A percentile compares a stretch with the other conserved stretches of the same genome.
These are phyloP conservation scores for Gobionotothen gibberifrons DNA, from an alignment of 2,797 vertebrate genomes.

Conservation along the genomic window DNA sequence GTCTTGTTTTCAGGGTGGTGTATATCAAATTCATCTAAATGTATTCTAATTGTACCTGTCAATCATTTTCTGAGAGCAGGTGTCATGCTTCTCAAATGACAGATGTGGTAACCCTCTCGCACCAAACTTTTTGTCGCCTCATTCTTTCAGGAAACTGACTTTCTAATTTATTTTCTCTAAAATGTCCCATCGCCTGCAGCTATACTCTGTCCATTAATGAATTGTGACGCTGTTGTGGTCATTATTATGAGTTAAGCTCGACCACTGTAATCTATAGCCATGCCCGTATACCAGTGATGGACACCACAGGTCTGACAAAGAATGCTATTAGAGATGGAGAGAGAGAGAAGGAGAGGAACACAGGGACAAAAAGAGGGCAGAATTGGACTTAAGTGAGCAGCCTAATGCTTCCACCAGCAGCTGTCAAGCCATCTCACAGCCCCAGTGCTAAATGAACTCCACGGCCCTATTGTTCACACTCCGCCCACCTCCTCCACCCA, in stretches of 20 bases:
- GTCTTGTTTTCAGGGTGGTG: slow-evolving; percentile 34
- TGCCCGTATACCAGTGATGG: slow-evolving; percentile 23
- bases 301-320: slow-evolving; percentile 42
- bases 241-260: slow-evolving; percentile 22
- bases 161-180: slow-evolving; percentile 38
- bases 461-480: slow-evolving; percentile 55
- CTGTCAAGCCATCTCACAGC: slow-evolving; percentile 66
- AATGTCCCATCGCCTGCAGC: slow-evolving; percentile 39
- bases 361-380: slow-evolving; percentile 40
- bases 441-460: slow-evolving; percentile 73
- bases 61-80: slow-evolving; percentile 45
- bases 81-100: slow-evolving; percentile 39
- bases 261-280: slow-evolving; percentile 22
- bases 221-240: slow-evolving; percentile 52
- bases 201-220: slow-evolving; percentile 38
- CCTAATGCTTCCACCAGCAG: slow-evolving; percentile 70
- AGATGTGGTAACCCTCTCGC: slow-evolving; percentile 8
- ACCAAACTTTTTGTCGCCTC: slow-evolving; percentile 37
- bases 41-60: slow-evolving; percentile 43
- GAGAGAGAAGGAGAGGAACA: slow-evolving; percentile 19
- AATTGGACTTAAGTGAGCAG: slow-evolving; percentile 66
- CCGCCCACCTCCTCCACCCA: slow-evolving; percentile 61
- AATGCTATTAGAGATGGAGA: slow-evolving; percentile 41
- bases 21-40: slow-evolving; percentile 42
- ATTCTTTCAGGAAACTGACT: slow-evolving; percentile 20